Base-by-base conservation (phyloP, 92 coral and sea anemone species). In the Desmophyllum pertusum region DNA sequence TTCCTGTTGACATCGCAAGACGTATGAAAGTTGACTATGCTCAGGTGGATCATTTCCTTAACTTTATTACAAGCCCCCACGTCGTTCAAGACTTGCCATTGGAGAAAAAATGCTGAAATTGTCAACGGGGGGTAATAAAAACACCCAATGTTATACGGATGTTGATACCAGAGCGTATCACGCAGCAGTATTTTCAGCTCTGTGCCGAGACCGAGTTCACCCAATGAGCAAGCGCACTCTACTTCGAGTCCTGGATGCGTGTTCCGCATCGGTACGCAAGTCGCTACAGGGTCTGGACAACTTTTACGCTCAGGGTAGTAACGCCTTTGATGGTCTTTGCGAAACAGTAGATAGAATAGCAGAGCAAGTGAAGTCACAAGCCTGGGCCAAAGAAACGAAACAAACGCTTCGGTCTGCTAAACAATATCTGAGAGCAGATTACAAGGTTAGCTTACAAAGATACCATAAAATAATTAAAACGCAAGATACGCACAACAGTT, bases 251-350 rank as follows among this genome's bases (percentile, higher is more conserved):
- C 86, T 89, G 14, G 50, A 81, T 5, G 86, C 59, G 45, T 89
- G 92, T 65, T 67, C 87, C 1, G 84, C 91, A 27, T 89, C 92
- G 4, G 84, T 85, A 17, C 72, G 84, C 61, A 89, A 73, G 30
- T 89, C 86, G 68, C 81, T 89, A 1, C 89, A 85, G 75, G 92
- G 89, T 66, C 83, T 89, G 59, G 92, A 89, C 62, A 85, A 90
- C 77, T 80, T 90, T 43, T 79, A 69, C 10, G 83, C 93, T 19
- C 77, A 85, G 61, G 90, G 88, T 6, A 50, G 31, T 14, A 79
- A 57, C 15, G 91, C 88, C 25, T 69, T 88, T 36, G 88, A 88
- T 63, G 80, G 69, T 69, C 88, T 88, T 51, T 36, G 73, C 10
- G 84, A 81, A 3, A 53, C 48, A 6, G 73, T 63, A 25, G 88